Base-by-base conservation (phyloP, 2,113 vertebrate species). In the Neogobius melanostomus region DNA sequence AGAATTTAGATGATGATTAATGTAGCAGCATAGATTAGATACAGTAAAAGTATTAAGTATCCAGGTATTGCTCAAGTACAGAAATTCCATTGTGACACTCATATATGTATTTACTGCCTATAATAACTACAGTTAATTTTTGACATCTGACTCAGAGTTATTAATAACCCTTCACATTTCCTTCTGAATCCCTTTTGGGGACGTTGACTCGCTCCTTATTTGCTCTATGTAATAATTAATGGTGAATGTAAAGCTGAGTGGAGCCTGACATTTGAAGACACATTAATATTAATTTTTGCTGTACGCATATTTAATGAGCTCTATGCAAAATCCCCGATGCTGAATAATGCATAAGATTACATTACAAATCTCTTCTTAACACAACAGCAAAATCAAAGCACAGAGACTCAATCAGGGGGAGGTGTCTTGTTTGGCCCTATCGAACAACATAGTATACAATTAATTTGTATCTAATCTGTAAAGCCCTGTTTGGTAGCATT, bases 261-360 rank as follows among this genome's bases (percentile, higher is more conserved):
- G 62, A 60, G 14, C 68, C 56, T 65, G 72, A 79, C 11, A 47
- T 83, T 85, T 71, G 69, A 82, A 74, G 66, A 11, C 0, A 64
- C 50, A 83, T 88, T 75, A 77, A 82, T 87, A 88, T 85, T 83
- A 69, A 85, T 49, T 28, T n/a, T 75, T 51, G 15, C 69, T 64
- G 63, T 62, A 67, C 36, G 28, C 70, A 83, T 84, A 69, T 69
- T 57, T 78, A 75, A 81, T 77, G 80, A 84, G 80, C 2, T 66
- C 73, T 45, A 75, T 69, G 61, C 8, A 11, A 77, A 81, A 79
- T 76, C 77, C 59, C 66, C 67, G 46, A 67, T 80, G 80, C 71
- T 85, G 74, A 83, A 90, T 86, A 80, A 85, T 81, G 73, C 66
- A 89, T 75, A 46, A 76, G 62, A 50, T 71, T 64, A 77, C 45